Evolutionary conservation across 1,140 invertebrate genomes (phyloP), one percentile per base, ranked within the genome.

Genomic region (Semibalanus balanoides): DNA sequence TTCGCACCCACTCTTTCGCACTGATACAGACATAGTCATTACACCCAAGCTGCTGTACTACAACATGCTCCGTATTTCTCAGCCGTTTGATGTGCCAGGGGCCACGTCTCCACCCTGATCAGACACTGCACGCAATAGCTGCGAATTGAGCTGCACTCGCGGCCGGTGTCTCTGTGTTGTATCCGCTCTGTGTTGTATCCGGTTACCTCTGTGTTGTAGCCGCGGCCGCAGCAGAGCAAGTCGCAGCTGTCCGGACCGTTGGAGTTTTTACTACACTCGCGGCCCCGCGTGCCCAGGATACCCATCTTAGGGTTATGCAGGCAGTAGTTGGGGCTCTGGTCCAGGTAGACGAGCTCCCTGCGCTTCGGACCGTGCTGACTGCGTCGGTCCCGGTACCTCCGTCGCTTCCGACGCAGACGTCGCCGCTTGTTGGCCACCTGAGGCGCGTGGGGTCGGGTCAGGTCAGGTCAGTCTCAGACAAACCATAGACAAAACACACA

Each of bases 321-420:
- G 85, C 96, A 98, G 84, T 96, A 98, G 71, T 92, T 90, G 3
- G 96, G 96, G 72, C 95, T 97, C 11, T 90, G 87, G 82, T 97
- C 94, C 80, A 94, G 86, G 83, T 96, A 98, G 31, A 98, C 94
- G 74, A 98, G 87, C 70, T 28, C 70, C 19, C 70, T 17, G 9
- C 25, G 25, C 70, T 22, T 3, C 3, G 70, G 70, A 3, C 11
- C n/a, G 9, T 22, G 70, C 28, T 30, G n/a, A 27, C 70, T 72
- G 28, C 70, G 70, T 0, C 70, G 70, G 29, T 27, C 70, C 11
- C 70, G 70, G 29, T 27, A 11, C 9, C 70, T 3, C 11, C 70
- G 70, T n/a, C 70, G 70, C 29, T 72, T 72, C 3, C 70, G n/a
- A 3, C 70, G 22, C 70, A 72, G n/a, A 3, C 70, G 70, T 14